Conservation (phyloP, 2,888 invertebrate species). For the Pristionchus mayeri region DNA sequence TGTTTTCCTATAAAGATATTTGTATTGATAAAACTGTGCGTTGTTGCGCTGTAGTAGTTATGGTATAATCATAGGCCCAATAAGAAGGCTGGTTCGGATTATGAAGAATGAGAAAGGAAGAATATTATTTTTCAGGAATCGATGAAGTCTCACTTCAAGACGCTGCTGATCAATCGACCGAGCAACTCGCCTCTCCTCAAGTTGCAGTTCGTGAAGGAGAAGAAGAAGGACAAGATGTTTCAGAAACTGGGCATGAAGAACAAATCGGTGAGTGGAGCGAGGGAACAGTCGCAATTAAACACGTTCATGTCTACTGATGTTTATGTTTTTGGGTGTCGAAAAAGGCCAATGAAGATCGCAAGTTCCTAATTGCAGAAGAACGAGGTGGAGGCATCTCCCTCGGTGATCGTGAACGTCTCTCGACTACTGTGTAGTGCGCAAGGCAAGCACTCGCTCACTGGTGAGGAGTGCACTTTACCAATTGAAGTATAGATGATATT, state of each 20-base stretch:
- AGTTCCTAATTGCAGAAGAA: constrained; percentile 56
- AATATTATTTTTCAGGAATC: constrained; percentile 59
- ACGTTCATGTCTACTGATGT: too few species aligned
- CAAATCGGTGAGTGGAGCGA: constrained; percentile 54
- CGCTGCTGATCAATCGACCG: constrained; percentile 54
- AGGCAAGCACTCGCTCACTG: constrained; percentile 72
- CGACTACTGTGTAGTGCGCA: constrained; percentile 73
- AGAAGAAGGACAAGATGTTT: constrained; percentile 75
- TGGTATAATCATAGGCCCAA: too few species aligned
- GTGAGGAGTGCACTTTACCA: constrained; percentile 52
- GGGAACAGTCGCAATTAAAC: too few species aligned
- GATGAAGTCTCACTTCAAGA: constrained; percentile 71
- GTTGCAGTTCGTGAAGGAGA: constrained; percentile 74
- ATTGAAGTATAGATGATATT: too few species aligned
- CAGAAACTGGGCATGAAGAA: constrained; percentile 75
- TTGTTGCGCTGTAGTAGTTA: too few species aligned
- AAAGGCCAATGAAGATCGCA: neutral
- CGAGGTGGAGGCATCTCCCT: constrained; percentile 61
- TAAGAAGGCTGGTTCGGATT: too few species aligned
- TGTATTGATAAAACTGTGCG: too few species aligned
- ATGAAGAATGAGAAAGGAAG: too few species aligned
- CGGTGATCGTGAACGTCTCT: constrained; percentile 69
- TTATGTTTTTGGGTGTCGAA: too few species aligned
- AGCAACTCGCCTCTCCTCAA: constrained; percentile 59
- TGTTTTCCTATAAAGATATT: too few species aligned